phyloP scores from a whole-genome alignment of 2,888 invertebrate genomes.

The Griposia aprilina region DNA sequence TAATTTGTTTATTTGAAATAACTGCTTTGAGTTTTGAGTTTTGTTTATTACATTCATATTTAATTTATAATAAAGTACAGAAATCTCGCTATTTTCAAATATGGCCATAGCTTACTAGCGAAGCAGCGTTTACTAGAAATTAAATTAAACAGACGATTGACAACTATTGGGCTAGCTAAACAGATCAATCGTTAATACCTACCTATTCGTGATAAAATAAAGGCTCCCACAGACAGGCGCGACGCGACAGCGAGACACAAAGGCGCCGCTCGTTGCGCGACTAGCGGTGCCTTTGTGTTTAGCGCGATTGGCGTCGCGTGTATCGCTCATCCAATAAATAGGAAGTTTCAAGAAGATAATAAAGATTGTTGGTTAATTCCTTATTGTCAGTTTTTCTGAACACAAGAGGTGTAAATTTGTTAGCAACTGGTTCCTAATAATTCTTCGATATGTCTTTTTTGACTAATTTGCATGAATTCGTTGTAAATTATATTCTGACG shows the following conservation, averaged over 20 bases:
- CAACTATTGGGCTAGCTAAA: not conserved
- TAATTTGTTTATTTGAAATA: too few relatives aligned
- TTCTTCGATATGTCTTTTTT: conserved; percentile 2
- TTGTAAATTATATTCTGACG: conserved; percentile 34
- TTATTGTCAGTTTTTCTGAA: not conserved
- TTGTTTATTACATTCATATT: too few relatives aligned
- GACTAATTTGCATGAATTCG: conserved; percentile 31
- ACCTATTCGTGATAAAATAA: not conserved
- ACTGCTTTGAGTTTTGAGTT: too few relatives aligned
- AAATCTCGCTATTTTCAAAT: not conserved
- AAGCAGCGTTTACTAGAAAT: not conserved
- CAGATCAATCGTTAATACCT: not conserved
- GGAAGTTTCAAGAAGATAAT: not conserved
- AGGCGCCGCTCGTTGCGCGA: too few relatives aligned
- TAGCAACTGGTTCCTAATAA: conserved; percentile 38
- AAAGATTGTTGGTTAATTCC: conserved; percentile 1
- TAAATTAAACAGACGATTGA: not conserved
- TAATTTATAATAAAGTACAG: not conserved
- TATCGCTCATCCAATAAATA: not conserved
- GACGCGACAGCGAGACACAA: too few relatives aligned
- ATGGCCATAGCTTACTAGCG: not conserved
- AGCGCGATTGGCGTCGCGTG: too few relatives aligned
- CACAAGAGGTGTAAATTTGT: conserved; percentile 8
- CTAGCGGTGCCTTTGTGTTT: too few relatives aligned
- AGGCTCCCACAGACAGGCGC: too few relatives aligned